Evolutionary conservation across 2,888 invertebrate genomes (phyloP).

Genomic region (Epicampocera succincta): DNA sequence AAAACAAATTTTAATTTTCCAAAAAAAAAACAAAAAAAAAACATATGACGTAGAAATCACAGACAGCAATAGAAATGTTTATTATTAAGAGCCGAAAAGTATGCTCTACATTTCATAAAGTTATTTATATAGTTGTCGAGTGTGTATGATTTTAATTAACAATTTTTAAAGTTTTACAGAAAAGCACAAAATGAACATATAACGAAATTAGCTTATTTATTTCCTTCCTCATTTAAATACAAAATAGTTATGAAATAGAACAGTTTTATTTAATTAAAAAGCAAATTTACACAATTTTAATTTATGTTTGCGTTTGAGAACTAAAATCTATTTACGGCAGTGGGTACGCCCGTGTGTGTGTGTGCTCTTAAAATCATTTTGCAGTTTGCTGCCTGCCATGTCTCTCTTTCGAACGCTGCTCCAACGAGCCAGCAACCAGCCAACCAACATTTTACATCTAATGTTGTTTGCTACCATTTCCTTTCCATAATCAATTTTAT

Average conservation of each 20-base stretch:
- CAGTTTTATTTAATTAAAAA: slow-evolving; percentile 51
- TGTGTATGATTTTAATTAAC: slow-evolving; percentile 22
- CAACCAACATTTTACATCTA: slow-evolving; percentile 49
- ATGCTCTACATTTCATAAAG: slow-evolving; percentile 10
- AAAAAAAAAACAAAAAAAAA: neutral
- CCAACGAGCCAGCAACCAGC: neutral
- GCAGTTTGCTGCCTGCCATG: slow-evolving; percentile 19
- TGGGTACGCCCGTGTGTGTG: neutral
- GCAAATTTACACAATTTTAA: slow-evolving; percentile 43
- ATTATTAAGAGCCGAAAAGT: slow-evolving; percentile 27
- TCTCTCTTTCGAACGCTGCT: neutral
- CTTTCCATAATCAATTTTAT: slow-evolving; percentile 59
- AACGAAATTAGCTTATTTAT: slow-evolving; percentile 30
- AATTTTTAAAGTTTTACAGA: slow-evolving; percentile 4
- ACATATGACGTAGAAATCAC: neutral
- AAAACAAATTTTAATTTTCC: slow-evolving; percentile 29
- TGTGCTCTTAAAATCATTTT: slow-evolving; percentile 37
- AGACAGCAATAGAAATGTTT: neutral
- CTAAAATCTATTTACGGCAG: slow-evolving; percentile 40
- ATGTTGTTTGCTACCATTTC: slow-evolving; percentile 59
- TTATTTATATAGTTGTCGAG: neutral
- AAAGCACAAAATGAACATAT: neutral
- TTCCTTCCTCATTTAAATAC: slow-evolving; percentile 44
- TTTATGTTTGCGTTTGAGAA: slow-evolving; percentile 12
- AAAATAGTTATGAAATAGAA: slow-evolving; percentile 5